Evolutionary conservation across 1,140 invertebrate genomes (phyloP).

Genomic region (Halictus rubicundus): DNA sequence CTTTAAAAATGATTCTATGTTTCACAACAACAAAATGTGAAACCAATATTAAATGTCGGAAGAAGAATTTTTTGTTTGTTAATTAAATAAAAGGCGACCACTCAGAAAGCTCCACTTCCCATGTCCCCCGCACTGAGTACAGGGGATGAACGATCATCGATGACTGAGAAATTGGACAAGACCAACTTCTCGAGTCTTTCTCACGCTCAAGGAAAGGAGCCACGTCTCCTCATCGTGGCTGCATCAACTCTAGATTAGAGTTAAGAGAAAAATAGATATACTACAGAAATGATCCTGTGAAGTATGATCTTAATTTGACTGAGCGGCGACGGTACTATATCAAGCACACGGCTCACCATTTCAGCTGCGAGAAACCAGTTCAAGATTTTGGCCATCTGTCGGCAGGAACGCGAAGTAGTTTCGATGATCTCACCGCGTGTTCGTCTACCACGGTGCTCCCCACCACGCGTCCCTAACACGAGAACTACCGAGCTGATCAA

Average conservation of each 20-base stretch:
- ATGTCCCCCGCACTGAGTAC: constrained; percentile 58
- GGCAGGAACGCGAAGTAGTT: background rate
- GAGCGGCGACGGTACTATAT: background rate
- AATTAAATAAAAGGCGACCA: constrained; percentile 61
- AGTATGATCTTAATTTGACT: constrained; percentile 77
- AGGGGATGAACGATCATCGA: constrained; percentile 79
- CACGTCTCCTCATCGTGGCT: constrained; percentile 79
- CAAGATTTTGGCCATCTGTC: background rate
- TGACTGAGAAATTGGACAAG: constrained; percentile 60
- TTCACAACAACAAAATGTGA: too few species aligned
- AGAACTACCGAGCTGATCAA: too few species aligned
- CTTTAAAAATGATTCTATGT: too few species aligned
- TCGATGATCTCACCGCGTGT: background rate
- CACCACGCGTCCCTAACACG: too few species aligned
- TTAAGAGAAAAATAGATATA: constrained; percentile 77
- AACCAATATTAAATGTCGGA: too few species aligned
- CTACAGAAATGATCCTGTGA: constrained; percentile 82
- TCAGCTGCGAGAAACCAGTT: constrained; percentile 1
- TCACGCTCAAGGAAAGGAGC: constrained; percentile 79
- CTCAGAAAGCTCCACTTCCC: constrained; percentile 77
- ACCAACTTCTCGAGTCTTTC: constrained; percentile 61
- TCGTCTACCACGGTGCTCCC: too few species aligned
- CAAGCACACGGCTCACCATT: fast-evolving
- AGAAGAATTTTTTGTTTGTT: background rate
- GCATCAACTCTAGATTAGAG: constrained; percentile 72